Evolutionary conservation across 2,888 invertebrate genomes (phyloP).

Genomic region (Chironomus tentans): DNA sequence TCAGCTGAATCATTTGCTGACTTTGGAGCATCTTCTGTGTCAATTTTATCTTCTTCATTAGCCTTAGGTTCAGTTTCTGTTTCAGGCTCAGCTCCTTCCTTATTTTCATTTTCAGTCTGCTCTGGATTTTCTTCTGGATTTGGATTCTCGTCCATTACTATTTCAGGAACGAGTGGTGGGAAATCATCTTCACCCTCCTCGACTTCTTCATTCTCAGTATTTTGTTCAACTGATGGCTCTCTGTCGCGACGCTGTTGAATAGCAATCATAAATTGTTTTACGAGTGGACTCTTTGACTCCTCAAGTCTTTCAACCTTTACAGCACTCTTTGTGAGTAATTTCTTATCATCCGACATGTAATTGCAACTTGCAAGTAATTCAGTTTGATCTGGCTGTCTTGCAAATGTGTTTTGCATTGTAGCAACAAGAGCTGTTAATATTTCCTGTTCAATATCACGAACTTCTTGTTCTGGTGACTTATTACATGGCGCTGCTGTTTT

Average conservation of each 20-base stretch:
- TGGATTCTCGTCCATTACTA: not conserved
- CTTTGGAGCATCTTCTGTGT: not conserved
- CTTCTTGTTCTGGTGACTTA: not conserved
- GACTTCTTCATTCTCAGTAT: not conserved
- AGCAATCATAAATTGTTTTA: slow-evolving; percentile 6
- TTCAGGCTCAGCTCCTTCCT: not conserved
- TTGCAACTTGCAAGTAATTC: not conserved
- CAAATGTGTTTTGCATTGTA: not conserved
- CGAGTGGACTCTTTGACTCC: slow-evolving; percentile 10
- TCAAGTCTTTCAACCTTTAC: slow-evolving; percentile 22
- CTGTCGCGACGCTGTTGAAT: not conserved
- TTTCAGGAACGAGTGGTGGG: not conserved
- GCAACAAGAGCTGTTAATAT: not conserved
- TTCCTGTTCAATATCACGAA: not conserved
- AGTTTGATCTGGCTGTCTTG: not conserved
- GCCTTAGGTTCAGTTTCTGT: not conserved
- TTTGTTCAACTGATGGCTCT: not conserved
- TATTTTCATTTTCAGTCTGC: not conserved
- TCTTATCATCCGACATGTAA: not conserved
- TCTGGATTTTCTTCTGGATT: not conserved
- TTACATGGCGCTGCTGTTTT: not conserved
- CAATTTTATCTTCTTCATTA: not conserved
- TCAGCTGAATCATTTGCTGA: not conserved
- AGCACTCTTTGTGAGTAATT: not conserved
- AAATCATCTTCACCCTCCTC: not conserved